A percentile compares a stretch with the other conserved stretches of the same genome.
Evolutionary conservation across 2,888 invertebrate genomes (phyloP).

Genomic region (Drymonia ruficornis): DNA sequence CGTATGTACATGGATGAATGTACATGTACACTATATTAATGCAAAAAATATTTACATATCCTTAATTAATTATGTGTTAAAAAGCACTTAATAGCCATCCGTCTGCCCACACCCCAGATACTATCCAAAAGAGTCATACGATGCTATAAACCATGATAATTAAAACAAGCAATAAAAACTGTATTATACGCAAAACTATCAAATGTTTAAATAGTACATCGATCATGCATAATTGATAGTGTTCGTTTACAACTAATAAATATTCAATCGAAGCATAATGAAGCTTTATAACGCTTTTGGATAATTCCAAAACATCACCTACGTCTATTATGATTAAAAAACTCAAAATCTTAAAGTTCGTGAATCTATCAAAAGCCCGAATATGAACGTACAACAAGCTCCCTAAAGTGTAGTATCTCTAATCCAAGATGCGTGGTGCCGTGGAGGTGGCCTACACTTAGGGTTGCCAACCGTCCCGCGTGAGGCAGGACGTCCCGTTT

Average conservation of each 20-base stretch:
- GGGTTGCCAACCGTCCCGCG: no score
- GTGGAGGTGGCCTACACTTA: conserved; percentile 43
- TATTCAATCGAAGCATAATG: conserved; percentile 38
- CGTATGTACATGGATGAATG: conserved; percentile 70
- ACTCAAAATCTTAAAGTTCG: conserved; percentile 41
- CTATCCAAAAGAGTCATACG: conserved; percentile 40
- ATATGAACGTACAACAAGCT: conserved; percentile 56
- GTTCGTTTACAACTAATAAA: conserved; percentile 39
- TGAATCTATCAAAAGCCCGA: conserved; percentile 60
- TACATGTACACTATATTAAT: conserved; percentile 70
- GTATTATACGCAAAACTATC: conserved; percentile 37
- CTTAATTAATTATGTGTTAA: conserved; percentile 68
- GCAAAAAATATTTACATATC: conserved; percentile 81
- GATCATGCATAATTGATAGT: conserved; percentile 43
- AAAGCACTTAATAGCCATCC: conserved; percentile 75
- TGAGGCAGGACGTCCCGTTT: no score
- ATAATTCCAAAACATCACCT: conserved; percentile 46
- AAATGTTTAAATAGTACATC: conserved; percentile 37
- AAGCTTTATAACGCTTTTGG: conserved; percentile 42
- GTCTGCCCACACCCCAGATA: conserved; percentile 51
- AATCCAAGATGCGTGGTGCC: conserved; percentile 58
- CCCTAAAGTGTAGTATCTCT: conserved; percentile 64
- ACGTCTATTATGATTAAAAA: conserved; percentile 44
- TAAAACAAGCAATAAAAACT: conserved; percentile 34
- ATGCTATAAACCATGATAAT: conserved; percentile 38